Evolutionary conservation across 1,140 invertebrate species (phyloP).

Genomic region (Nephila pilipes): DNA sequence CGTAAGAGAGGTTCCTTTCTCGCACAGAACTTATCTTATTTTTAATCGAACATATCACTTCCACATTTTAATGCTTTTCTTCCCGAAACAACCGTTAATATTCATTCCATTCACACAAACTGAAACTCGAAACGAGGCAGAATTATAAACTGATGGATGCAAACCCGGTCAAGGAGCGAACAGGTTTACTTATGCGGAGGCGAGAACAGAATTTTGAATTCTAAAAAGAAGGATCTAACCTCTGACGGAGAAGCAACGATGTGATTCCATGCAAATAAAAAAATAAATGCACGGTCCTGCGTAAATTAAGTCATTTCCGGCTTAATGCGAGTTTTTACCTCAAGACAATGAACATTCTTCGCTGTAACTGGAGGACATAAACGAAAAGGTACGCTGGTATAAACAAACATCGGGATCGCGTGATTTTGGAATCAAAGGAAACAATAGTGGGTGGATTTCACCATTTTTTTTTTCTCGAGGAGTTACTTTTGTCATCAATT

Average conservation of each 20-base stretch:
- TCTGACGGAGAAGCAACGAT: slow-evolving; percentile 35
- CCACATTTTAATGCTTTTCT: neutral
- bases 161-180: slow-evolving; percentile 21
- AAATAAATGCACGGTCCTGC: neutral
- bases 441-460: slow-evolving; percentile 8
- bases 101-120: neutral
- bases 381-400: neutral
- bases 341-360: neutral
- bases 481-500: neutral
- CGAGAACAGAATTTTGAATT: neutral
- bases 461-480: neutral
- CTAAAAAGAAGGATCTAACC: slow-evolving; percentile 28
- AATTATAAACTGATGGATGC: neutral
- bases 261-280: slow-evolving; percentile 22
- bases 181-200: slow-evolving; percentile 36
- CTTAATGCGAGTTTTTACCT: neutral
- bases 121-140: neutral
- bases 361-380: neutral
- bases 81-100: neutral
- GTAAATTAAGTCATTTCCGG: slow-evolving; percentile 46
- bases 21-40: neutral
- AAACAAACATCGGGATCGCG: neutral
- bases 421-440: neutral
- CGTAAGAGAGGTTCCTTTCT: neutral
- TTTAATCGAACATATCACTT: neutral